A percentile compares a stretch with the other conserved stretches of the same genome.
Conservation (phyloP, 2,113 vertebrate genomes). For the Eublepharis macularius region DNA sequence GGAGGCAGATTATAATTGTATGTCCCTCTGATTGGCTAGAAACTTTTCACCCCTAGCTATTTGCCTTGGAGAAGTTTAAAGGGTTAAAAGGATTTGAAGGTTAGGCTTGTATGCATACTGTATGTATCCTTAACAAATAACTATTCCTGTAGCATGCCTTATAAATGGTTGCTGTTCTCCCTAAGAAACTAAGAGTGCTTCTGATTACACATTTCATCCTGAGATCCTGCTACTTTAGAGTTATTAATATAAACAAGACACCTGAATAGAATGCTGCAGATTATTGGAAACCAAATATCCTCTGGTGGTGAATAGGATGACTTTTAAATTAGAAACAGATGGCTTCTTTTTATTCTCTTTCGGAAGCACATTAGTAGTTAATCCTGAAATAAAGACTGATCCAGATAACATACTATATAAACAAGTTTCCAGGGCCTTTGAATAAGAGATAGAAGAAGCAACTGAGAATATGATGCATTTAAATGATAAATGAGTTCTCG, state of each 20-base stretch:
- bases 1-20: slow-evolving; percentile 5
- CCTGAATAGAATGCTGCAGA: background rate
- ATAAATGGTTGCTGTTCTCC: background rate
- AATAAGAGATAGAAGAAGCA: background rate
- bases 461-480: background rate
- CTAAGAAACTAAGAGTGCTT: background rate
- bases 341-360: background rate
- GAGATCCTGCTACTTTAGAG: background rate
- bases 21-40: slow-evolving; percentile 39
- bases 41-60: slow-evolving; percentile 34
- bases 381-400: background rate
- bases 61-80: slow-evolving; percentile 43
- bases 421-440: background rate
- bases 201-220: slow-evolving; percentile 3
- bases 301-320: background rate
- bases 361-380: background rate
- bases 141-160: slow-evolving; percentile 24
- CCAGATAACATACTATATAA: background rate
- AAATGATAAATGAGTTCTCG: background rate
- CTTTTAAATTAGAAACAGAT: background rate
- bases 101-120: background rate
- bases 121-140: slow-evolving; percentile 15
- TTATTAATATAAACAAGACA: background rate
- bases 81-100: slow-evolving; percentile 6
- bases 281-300: background rate